phyloP scores from a whole-genome alignment of 2,113 vertebrate species.

The Gymnarchus niloticus region DNA sequence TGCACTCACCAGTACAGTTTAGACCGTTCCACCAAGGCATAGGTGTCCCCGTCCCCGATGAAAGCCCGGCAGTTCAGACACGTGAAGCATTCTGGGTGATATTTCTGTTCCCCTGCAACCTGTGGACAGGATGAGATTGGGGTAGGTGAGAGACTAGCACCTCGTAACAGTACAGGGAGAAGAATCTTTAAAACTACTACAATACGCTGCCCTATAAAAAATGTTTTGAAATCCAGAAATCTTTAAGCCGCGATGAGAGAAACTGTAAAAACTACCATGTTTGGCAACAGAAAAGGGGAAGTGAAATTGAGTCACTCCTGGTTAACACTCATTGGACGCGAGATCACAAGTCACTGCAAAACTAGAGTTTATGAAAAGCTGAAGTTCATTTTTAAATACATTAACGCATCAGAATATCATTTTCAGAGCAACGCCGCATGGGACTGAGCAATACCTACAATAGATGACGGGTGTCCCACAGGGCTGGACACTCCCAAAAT shows the following conservation, averaged over 20 bases:
- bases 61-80: constrained; percentile 82
- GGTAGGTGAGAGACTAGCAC: background rate
- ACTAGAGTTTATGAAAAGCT: background rate
- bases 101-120: constrained; percentile 96
- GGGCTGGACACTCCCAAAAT: constrained; percentile 54
- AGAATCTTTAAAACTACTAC: background rate
- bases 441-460: background rate
- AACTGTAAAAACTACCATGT: background rate
- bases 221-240: background rate
- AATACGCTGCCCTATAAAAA: background rate
- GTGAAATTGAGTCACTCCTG: background rate
- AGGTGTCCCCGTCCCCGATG: constrained; percentile 95
- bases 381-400: background rate
- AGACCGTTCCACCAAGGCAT: constrained; percentile 91
- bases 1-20: constrained; percentile 89
- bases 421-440: background rate
- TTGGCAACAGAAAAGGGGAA: background rate
- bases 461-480: constrained; percentile 45
- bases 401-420: background rate
- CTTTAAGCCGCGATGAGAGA: background rate
- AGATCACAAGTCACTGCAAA: background rate
- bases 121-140: constrained; percentile 38
- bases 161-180: background rate
- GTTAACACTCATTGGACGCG: background rate
- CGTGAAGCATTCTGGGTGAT: constrained; percentile 95